Percentiles rank a stretch among this genome's conserved stretches.
These are phyloP conservation scores for Drosophila arizonae DNA, from an alignment of 1,140 invertebrate species.

Conservation along the genomic window DNA sequence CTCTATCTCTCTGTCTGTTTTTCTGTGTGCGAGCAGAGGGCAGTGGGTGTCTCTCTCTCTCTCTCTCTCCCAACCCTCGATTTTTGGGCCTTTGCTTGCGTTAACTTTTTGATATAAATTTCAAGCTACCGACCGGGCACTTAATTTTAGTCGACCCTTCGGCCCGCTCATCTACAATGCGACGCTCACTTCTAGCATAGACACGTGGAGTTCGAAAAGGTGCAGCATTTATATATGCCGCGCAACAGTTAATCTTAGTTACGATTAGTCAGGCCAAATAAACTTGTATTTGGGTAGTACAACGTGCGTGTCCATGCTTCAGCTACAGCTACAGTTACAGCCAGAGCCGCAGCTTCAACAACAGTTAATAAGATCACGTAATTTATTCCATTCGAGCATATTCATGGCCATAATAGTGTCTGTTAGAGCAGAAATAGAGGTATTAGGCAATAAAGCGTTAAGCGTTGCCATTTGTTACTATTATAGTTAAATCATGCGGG, in stretches of 20 bases:
- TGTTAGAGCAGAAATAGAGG: slow-evolving; percentile 5
- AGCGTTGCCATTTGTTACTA: slow-evolving; percentile 10
- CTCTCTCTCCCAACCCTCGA: slow-evolving; percentile 9
- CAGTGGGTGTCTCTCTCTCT: background rate
- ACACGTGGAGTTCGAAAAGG: slow-evolving; percentile 46
- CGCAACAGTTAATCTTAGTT: slow-evolving; percentile 81
- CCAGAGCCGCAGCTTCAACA: slow-evolving; percentile 5
- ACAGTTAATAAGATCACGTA: slow-evolving; percentile 79
- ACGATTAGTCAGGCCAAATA: slow-evolving; percentile 75
- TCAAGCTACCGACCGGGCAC: slow-evolving; percentile 50
- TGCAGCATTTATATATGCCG: slow-evolving; percentile 48
- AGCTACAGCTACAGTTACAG: background rate
- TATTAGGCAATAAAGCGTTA: background rate
- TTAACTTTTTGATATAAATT: slow-evolving; percentile 76
- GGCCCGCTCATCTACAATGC: background rate
- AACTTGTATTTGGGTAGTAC: slow-evolving; percentile 63
- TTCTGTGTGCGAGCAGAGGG: too few relatives aligned
- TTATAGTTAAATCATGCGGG: slow-evolving; percentile 7
- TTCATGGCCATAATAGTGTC: background rate
- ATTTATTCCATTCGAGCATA: slow-evolving; percentile 69
- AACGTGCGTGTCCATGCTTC: slow-evolving; percentile 14
- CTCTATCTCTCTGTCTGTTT: background rate
- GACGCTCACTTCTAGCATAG: slow-evolving; percentile 42
- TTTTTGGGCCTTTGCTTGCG: slow-evolving; percentile 60
- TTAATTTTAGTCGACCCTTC: slow-evolving; percentile 50